These are phyloP conservation scores for Ommatoiulus sabulosus DNA, from an alignment of 2,888 invertebrate genomes.

Conservation along the genomic window DNA sequence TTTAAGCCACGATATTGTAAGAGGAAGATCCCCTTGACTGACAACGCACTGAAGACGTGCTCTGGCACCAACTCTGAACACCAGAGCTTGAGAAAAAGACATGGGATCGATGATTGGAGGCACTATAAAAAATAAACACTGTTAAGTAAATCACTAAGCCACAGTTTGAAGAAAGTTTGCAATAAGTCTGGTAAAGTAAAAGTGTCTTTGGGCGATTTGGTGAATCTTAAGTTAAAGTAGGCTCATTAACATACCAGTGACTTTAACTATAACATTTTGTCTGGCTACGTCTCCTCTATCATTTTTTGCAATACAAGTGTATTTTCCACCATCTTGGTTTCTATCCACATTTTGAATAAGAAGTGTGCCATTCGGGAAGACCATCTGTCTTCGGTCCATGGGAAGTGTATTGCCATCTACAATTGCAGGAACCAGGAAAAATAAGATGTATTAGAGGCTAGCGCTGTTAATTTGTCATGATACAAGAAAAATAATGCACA, in stretches of 20 bases:
- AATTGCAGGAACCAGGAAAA: not conserved
- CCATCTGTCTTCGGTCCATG: constrained; percentile 54
- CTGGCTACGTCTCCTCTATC: constrained; percentile 54
- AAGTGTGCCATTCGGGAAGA: constrained; percentile 57
- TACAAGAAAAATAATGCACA: too few species aligned
- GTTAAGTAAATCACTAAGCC: not conserved
- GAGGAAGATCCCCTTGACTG: constrained; percentile 60
- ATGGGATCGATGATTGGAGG: constrained; percentile 60
- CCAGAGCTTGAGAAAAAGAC: constrained; percentile 59
- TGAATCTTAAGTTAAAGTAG: not conserved
- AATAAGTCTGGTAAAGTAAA: not conserved
- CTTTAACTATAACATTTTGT: constrained; percentile 56
- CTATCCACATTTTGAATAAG: constrained; percentile 58
- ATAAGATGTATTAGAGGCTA: not conserved
- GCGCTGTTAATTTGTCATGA: too few species aligned
- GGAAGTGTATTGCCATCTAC: constrained; percentile 56
- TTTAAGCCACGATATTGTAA: constrained; percentile 60
- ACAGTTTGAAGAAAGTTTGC: not conserved
- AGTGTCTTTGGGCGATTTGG: not conserved
- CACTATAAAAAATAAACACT: constrained; percentile 55
- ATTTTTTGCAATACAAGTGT: constrained; percentile 56
- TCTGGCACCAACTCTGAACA: constrained; percentile 58
- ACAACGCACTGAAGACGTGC: constrained; percentile 60
- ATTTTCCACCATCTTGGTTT: constrained; percentile 54
- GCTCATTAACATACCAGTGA: constrained; percentile 47